These are phyloP conservation scores for Cotesia congregata DNA, from an alignment of 2,888 invertebrate species.

Conservation along the genomic window DNA sequence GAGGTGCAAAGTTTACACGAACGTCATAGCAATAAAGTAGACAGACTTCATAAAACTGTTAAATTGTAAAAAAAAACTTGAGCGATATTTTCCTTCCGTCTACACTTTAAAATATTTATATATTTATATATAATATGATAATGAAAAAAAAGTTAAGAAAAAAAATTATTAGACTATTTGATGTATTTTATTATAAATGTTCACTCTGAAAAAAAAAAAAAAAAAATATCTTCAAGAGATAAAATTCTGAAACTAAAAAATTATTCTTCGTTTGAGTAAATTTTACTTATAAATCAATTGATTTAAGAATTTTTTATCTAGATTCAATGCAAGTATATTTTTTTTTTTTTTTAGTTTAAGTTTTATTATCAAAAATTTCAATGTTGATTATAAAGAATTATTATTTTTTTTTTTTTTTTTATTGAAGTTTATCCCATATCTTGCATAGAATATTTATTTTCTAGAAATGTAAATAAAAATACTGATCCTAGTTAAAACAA, in stretches of 20 bases:
- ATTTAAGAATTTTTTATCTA: too few relatives aligned
- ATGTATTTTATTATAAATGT: conserved; percentile 23
- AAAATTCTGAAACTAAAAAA: neutral
- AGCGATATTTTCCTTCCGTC: conserved; percentile 4
- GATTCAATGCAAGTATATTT: too few relatives aligned
- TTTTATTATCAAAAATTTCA: too few relatives aligned
- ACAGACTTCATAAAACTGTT: conserved; percentile 31
- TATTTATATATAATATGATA: neutral
- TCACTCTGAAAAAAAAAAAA: neutral
- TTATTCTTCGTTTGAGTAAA: too few relatives aligned
- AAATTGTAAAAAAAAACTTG: conserved; percentile 19
- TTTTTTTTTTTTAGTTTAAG: too few relatives aligned
- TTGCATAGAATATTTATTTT: too few relatives aligned
- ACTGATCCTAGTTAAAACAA: conserved; percentile 13
- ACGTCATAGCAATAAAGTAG: conserved; percentile 35
- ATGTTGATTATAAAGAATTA: too few relatives aligned
- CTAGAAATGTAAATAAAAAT: neutral
- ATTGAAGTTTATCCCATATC: too few relatives aligned
- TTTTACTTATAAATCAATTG: too few relatives aligned
- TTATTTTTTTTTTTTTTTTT: too few relatives aligned
- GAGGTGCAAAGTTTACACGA: conserved; percentile 32
- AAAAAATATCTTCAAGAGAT: neutral
- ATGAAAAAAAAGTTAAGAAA: neutral
- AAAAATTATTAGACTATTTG: conserved; percentile 29
- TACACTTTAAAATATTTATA: conserved; percentile 8